phyloP scores from a whole-genome alignment of 2,113 vertebrate species.

The pig (Sus scrofa) region DNA sequence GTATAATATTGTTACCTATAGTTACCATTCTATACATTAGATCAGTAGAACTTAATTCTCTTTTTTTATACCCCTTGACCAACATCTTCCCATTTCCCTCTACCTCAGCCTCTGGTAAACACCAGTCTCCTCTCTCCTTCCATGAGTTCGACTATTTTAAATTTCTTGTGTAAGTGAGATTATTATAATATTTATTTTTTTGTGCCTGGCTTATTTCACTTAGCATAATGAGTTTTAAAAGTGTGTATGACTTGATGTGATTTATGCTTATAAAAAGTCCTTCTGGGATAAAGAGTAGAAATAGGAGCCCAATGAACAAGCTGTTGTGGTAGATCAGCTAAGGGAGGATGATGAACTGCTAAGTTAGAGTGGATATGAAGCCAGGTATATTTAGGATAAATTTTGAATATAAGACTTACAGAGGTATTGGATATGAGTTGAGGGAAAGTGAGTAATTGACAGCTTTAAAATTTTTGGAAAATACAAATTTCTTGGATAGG shows the following conservation, averaged over 20 bases:
- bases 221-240: neutral
- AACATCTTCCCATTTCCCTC: neutral
- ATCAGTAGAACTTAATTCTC: neutral
- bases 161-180: neutral
- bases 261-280: constrained; percentile 1
- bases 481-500: neutral
- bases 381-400: neutral
- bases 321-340: neutral
- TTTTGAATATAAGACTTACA: constrained; percentile 10
- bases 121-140: neutral
- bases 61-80: neutral
- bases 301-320: neutral
- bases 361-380: constrained; percentile 5
- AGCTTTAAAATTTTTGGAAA: constrained; percentile 31
- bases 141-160: neutral
- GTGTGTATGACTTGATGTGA: neutral
- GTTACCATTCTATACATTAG: neutral
- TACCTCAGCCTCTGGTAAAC: neutral
- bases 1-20: neutral
- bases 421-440: neutral
- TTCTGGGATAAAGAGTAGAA: neutral
- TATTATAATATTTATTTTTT: neutral
- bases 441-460: neutral
- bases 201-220: neutral
- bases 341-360: neutral